These are phyloP conservation scores for Sporophila hypoxantha DNA, from an alignment of 2,113 vertebrate species.

Conservation along the genomic window DNA sequence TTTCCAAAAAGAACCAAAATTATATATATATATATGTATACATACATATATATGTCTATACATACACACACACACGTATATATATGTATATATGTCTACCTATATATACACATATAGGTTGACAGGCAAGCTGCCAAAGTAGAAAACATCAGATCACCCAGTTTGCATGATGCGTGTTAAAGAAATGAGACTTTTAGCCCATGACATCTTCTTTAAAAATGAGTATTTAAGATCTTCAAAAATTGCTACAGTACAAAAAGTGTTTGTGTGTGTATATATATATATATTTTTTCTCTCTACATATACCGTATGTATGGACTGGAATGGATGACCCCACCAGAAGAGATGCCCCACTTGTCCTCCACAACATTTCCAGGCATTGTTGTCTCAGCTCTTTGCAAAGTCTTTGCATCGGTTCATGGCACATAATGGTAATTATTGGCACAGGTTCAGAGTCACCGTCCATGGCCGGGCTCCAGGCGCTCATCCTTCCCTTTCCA, in stretches of 20 bases:
- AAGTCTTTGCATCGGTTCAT: slow-evolving; percentile 78
- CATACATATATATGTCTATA: slow-evolving; percentile 39
- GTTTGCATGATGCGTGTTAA: slow-evolving; percentile 54
- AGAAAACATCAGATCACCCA: slow-evolving; percentile 65
- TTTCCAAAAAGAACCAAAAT: slow-evolving; percentile 37
- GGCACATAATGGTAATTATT: slow-evolving; percentile 99
- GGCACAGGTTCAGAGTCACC: slow-evolving; percentile 94
- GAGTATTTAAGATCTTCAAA: slow-evolving; percentile 74
- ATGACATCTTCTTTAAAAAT: slow-evolving; percentile 70
- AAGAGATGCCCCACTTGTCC: slow-evolving; percentile 57
- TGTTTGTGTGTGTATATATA: slow-evolving; percentile 56
- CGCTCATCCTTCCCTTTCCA: not conserved
- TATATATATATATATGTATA: slow-evolving; percentile 23
- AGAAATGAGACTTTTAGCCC: slow-evolving; percentile 61
- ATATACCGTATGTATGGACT: slow-evolving; percentile 60
- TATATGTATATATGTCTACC: slow-evolving; percentile 28
- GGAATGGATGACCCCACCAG: slow-evolving; percentile 64
- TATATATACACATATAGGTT: slow-evolving; percentile 23
- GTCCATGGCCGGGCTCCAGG: slow-evolving; percentile 67
- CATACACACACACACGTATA: slow-evolving; percentile 38
- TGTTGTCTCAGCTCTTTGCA: slow-evolving; percentile 19
- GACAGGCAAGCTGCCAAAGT: slow-evolving; percentile 59
- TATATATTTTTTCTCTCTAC: slow-evolving; percentile 60
- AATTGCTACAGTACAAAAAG: slow-evolving; percentile 78
- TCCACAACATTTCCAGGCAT: not conserved